Conservation (phyloP, 2,113 vertebrate species). For the Erythrolamprus reginae region DNA sequence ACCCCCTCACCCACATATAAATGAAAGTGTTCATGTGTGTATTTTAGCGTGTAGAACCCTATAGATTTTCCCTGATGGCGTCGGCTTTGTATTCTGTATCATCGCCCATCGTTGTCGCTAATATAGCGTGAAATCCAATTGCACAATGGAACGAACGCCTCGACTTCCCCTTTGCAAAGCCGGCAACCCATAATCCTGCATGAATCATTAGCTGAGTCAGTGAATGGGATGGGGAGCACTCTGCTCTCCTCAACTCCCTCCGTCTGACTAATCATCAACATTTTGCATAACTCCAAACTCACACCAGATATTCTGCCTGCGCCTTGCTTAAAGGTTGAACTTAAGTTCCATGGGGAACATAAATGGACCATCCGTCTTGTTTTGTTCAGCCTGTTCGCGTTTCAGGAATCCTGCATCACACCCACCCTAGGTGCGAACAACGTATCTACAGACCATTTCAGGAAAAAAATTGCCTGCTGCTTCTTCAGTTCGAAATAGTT, state of each 20-base stretch:
- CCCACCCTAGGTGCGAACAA: conserved; percentile 4
- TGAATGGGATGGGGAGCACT: conserved; percentile 46
- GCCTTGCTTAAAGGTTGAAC: conserved; percentile 18
- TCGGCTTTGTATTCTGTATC: conserved; percentile 52
- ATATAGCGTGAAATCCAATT: conserved; percentile 59
- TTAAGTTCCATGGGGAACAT: not conserved
- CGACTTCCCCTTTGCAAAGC: conserved; percentile 50
- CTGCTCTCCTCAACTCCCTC: conserved; percentile 30
- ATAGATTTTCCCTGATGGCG: conserved; percentile 33
- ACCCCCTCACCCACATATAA: not conserved
- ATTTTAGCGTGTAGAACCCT: conserved; percentile 19
- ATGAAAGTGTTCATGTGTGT: not conserved
- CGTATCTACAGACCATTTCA: not conserved
- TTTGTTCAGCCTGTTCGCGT: not conserved
- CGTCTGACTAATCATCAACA: conserved; percentile 42
- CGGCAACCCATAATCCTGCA: conserved; percentile 57
- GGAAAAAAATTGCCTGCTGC: not conserved
- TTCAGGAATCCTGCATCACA: not conserved
- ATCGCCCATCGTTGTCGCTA: conserved; percentile 55
- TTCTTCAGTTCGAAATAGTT: no score
- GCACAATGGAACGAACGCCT: conserved; percentile 48
- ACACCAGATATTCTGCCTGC: not conserved
- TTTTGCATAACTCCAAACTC: conserved; percentile 34
- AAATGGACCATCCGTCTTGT: not conserved
- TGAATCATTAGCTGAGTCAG: conserved; percentile 54